Base-by-base conservation (phyloP, 2,888 invertebrate genomes). In the Melipona bicolor region DNA sequence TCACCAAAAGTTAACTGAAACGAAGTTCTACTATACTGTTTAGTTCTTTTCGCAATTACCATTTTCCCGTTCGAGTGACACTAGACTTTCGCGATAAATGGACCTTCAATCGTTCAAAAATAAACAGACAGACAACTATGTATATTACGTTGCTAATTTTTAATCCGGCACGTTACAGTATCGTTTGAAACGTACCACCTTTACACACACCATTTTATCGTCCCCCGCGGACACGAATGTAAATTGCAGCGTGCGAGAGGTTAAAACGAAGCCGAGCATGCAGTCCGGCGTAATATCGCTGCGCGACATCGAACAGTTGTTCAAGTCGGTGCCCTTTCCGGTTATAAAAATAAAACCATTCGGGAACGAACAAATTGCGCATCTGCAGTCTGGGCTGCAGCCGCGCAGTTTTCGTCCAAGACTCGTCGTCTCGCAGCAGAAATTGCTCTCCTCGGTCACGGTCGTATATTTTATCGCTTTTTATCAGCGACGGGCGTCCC, bases 301-400 rank as follows among this genome's bases (percentile, higher is more conserved):
- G 2, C 36, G 4, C 36, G 64, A 32, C 52, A 4, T 49, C 13
- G 74, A 81, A 69, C 69, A 74, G 74, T 74, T 82, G 81, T 82
- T 82, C 74, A 81, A 74, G n/a, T 54, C 56, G 81, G 43, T 43
- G 61, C 36, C 59, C 21, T 71, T 82, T 49, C 54, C 70, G 76
- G 70, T 76, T 82, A 49, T 75, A 83, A 76, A 81, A 83, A 76
- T 83, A 76, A 83, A 76, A 71, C 76, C 76, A 71, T 49, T 56
- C 52, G 67, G 27, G 11, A 32, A 62, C 82, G 80, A 67, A 81
- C 52, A 71, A 76, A 83, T 83, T 81, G 65, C 83, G 71, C 50
- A 32, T 32, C 61, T 32, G 56, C 71, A 49, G 59, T 4, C 36
- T 59, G 65, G 54, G 49, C 56, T 5, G 62, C 74, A 43, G 27